A percentile compares a stretch with the other conserved stretches of the same genome.
Conservation (phyloP, 1,140 invertebrate genomes). For the Wasmannia auropunctata region DNA sequence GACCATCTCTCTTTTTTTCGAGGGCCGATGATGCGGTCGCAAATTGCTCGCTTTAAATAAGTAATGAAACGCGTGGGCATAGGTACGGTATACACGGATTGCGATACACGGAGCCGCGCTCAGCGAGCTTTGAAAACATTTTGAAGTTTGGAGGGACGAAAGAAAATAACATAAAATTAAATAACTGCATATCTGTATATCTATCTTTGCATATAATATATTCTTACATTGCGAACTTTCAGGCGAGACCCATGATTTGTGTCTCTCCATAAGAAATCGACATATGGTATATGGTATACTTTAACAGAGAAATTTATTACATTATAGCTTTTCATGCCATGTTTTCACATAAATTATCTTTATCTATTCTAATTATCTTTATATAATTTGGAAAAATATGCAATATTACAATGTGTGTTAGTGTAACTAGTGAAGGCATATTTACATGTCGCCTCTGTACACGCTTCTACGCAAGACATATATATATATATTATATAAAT, state of each 20-base stretch:
- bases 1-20: background rate
- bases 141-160: background rate
- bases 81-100: background rate
- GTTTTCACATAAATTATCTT: no score
- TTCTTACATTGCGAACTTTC: background rate
- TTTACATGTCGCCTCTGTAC: no score
- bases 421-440: no score
- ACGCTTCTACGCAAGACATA: no score
- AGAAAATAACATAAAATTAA: background rate
- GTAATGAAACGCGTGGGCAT: background rate
- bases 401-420: no score
- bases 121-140: background rate
- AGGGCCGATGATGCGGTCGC: background rate
- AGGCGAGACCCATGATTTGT: background rate
- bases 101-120: background rate
- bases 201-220: background rate
- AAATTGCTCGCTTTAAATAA: conserved; percentile 37
- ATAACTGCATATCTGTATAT: background rate
- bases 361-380: no score
- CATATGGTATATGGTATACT: background rate
- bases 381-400: no score
- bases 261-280: background rate
- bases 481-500: no score
- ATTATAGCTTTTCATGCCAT: no score
- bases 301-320: background rate